These are phyloP conservation scores for Apotomis betuletana DNA, from an alignment of 2,888 invertebrate species.

Conservation along the genomic window DNA sequence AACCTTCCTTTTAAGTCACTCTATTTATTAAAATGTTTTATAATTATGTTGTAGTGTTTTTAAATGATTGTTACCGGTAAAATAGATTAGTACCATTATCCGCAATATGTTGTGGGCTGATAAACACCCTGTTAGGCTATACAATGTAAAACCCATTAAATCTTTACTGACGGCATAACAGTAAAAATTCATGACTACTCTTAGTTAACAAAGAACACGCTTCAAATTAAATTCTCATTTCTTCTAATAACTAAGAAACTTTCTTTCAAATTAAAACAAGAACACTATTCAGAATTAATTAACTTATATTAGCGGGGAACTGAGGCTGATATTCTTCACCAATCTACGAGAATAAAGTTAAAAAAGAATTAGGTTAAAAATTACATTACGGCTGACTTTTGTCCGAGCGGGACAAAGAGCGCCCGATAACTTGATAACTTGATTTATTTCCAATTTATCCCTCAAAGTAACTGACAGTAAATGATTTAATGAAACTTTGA, in stretches of 20 bases:
- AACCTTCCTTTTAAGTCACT: no score
- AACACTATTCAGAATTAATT: conserved; percentile 14
- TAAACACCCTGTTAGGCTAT: no score
- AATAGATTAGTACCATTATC: no score
- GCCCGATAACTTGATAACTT: conserved; percentile 29
- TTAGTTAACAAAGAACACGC: not conserved
- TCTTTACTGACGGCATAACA: no score
- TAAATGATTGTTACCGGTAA: no score
- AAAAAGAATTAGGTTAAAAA: conserved; percentile 17
- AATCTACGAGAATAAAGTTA: conserved; percentile 14
- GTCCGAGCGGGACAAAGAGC: conserved; percentile 13
- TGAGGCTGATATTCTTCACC: conserved; percentile 13
- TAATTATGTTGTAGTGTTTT: no score
- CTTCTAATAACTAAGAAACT: not conserved
- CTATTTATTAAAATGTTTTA: no score
- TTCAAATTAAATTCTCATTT: not conserved
- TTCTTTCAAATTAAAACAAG: conserved; percentile 1
- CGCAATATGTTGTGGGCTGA: no score
- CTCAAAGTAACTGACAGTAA: conserved; percentile 16
- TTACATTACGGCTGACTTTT: conserved; percentile 26
- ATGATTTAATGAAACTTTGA: conserved; percentile 19
- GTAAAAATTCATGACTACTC: not conserved
- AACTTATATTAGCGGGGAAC: conserved; percentile 6
- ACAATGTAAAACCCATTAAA: no score
- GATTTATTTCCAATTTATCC: conserved; percentile 33